Base-by-base conservation (phyloP, 2,888 invertebrate genomes). In the Gasteruption jaculator region DNA sequence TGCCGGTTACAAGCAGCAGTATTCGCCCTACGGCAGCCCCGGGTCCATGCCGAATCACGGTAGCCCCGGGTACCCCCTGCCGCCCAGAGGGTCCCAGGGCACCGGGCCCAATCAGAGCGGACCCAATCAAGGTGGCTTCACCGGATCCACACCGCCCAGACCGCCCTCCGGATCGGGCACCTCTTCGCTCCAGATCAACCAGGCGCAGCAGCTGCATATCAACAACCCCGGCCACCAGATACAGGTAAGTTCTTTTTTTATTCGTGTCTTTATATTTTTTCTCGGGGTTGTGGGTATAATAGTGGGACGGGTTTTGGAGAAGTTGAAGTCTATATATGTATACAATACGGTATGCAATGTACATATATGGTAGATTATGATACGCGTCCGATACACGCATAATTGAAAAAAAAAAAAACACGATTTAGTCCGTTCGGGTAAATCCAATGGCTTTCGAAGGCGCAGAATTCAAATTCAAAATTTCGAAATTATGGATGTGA, bases 181-280 rank as follows among this genome's bases (percentile, higher is more conserved):
- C 7, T 73, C 81, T 21, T 79, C 80, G 25, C 72, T 90, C 52
- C 90, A 91, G 71, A 88, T 91, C 76, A 86, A 86, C 63, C 91
- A 91, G 71, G 86, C 88, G 41, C 90, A 90, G 68, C 90, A 91
- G 69, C 73, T 91, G 69, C 91, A 91, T 71, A 86, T 92, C 57
- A 81, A 79, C 54, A 91, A 91, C 65, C 85, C 86, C 34, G 81
- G 81, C 26, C 86, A 86, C 66, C 85, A 84, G 60, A 82, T 90
- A 56, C 89, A 90, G 81, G 89, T 89, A 62, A 76, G 78, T 71
- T n/a, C n/a, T n/a, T n/a, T n/a, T n/a, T n/a, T n/a, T n/a, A n/a
- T n/a, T n/a, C n/a, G n/a, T n/a, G n/a, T n/a, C n/a, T n/a, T n/a
- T n/a, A n/a, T n/a, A n/a, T n/a, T n/a, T n/a, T n/a, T n/a, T n/a